Conservation (phyloP, 2,888 invertebrate genomes). For the Petrophora chlorosata region DNA sequence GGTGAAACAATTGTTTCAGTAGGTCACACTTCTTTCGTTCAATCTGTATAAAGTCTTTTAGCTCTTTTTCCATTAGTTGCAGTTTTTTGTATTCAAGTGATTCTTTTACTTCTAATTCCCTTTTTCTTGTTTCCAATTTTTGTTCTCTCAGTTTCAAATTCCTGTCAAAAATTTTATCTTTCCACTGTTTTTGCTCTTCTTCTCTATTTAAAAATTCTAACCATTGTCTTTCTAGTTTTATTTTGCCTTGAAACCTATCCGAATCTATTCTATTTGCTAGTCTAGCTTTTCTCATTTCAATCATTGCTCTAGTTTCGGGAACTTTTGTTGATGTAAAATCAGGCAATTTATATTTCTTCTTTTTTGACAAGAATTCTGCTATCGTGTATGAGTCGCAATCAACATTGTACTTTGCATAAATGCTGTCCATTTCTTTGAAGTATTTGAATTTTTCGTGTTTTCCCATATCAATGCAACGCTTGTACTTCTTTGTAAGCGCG, state of each 20-base stretch:
- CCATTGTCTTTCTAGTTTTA: slow-evolving; percentile 60
- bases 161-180: slow-evolving; percentile 49
- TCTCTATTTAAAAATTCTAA: slow-evolving; percentile 53
- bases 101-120: slow-evolving; percentile 52
- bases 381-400: slow-evolving; percentile 48
- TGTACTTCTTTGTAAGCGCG: slow-evolving; percentile 60
- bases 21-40: slow-evolving; percentile 58
- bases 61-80: slow-evolving; percentile 50
- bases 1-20: slow-evolving; percentile 45
- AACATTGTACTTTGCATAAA: slow-evolving; percentile 54
- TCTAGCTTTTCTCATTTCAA: slow-evolving; percentile 57
- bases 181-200: slow-evolving; percentile 47
- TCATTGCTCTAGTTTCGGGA: slow-evolving; percentile 52
- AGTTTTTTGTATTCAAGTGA: slow-evolving; percentile 51
- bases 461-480: slow-evolving; percentile 53
- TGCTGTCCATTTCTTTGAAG: slow-evolving; percentile 56
- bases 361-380: slow-evolving; percentile 44
- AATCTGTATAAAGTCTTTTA: slow-evolving; percentile 46
- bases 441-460: slow-evolving; percentile 55
- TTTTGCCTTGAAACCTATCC: slow-evolving; percentile 56
- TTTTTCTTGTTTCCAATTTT: slow-evolving; percentile 50
- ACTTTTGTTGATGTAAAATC: slow-evolving; percentile 18
- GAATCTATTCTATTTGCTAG: slow-evolving; percentile 58
- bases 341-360: slow-evolving; percentile 28
- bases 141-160: slow-evolving; percentile 51